Evolutionary conservation across 2,113 vertebrate genomes (phyloP).

Genomic region (Ammodytes dubius): DNA sequence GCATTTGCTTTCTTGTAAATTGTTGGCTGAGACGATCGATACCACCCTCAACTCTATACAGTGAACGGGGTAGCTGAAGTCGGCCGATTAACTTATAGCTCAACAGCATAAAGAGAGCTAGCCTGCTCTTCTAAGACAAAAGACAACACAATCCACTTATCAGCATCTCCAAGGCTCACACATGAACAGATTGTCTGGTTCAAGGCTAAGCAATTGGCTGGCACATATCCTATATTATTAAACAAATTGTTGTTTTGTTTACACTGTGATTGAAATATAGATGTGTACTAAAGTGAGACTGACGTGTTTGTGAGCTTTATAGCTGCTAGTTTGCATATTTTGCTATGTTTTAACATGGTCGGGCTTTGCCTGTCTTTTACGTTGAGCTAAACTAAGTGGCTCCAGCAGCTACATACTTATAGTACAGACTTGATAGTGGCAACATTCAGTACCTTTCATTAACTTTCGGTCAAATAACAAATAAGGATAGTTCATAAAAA

Average conservation of each 20-base stretch:
- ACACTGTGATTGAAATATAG: not conserved
- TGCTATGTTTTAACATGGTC: not conserved
- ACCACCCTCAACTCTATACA: not conserved
- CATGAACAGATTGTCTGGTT: not conserved
- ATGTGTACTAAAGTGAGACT: not conserved
- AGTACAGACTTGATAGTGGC: not conserved
- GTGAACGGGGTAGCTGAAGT: not conserved
- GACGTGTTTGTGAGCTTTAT: not conserved
- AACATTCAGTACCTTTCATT: not conserved
- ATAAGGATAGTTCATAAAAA: not conserved
- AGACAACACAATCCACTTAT: not conserved
- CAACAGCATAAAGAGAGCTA: not conserved
- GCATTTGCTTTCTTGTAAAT: not conserved
- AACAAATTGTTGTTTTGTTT: not conserved
- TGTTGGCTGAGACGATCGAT: not conserved
- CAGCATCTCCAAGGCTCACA: too few relatives aligned
- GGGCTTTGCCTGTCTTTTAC: not conserved
- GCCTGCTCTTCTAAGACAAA: not conserved
- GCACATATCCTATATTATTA: not conserved
- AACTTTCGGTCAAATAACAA: not conserved
- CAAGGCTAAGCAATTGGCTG: not conserved
- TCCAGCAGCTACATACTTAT: not conserved
- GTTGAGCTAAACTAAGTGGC: not conserved
- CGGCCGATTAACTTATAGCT: not conserved
- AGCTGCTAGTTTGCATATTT: not conserved